phyloP scores from a whole-genome alignment of 2,888 invertebrate species.

The Andrena praecox region DNA sequence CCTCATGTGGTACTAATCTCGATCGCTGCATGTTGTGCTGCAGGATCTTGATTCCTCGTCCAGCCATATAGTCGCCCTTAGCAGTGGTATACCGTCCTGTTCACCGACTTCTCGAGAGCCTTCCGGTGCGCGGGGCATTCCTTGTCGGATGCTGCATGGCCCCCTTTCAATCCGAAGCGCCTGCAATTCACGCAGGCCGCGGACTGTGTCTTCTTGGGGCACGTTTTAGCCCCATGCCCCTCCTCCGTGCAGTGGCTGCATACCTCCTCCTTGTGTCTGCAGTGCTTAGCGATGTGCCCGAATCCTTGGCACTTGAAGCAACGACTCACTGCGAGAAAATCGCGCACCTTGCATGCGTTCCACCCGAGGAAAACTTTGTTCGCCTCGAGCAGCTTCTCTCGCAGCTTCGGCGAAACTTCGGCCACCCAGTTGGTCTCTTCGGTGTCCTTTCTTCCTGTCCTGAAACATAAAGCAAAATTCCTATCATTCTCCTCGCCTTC shows the following conservation, averaged over 20 bases:
- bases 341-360: background rate
- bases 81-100: background rate
- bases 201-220: background rate
- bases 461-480: background rate
- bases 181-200: too few relatives aligned
- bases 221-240: background rate
- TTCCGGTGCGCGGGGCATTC: too few relatives aligned
- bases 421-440: background rate
- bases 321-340: background rate
- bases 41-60: background rate
- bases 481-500: accelerated
- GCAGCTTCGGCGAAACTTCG: background rate
- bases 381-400: background rate
- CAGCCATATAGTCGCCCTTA: background rate
- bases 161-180: too few relatives aligned
- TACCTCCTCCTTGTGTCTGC: background rate
- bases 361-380: slow-evolving; percentile 3
- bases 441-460: background rate
- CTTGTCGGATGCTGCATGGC: too few relatives aligned
- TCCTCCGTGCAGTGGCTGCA: background rate
- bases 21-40: slow-evolving; percentile 5
- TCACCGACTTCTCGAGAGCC: too few relatives aligned
- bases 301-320: slow-evolving; percentile 14
- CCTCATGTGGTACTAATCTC: background rate
- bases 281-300: slow-evolving; percentile 6